These are phyloP conservation scores for Dryobotodes eremita DNA, from an alignment of 2,888 invertebrate species.

Conservation along the genomic window DNA sequence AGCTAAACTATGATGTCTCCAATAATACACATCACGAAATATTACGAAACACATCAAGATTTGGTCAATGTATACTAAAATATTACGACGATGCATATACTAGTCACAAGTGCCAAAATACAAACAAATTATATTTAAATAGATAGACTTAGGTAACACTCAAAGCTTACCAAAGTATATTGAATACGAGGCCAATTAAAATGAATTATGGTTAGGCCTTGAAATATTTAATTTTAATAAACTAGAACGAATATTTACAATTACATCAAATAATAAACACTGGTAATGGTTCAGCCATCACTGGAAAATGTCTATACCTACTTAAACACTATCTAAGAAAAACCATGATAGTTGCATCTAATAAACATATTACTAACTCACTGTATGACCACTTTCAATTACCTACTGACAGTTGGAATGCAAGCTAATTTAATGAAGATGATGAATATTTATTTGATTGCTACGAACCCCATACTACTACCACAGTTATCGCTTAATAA, in stretches of 20 bases:
- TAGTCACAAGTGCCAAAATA: slow-evolving; percentile 68
- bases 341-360: slow-evolving; percentile 59
- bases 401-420: slow-evolving; percentile 30
- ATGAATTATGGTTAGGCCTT: slow-evolving; percentile 70
- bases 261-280: slow-evolving; percentile 60
- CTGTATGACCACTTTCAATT: slow-evolving; percentile 13
- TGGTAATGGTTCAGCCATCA: slow-evolving; percentile 62
- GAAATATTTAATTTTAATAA: slow-evolving; percentile 58
- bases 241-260: slow-evolving; percentile 66
- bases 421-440: slow-evolving; percentile 26
- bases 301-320: slow-evolving; percentile 65
- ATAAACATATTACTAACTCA: slow-evolving; percentile 24
- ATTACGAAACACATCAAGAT: slow-evolving; percentile 81
- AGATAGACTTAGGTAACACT: slow-evolving; percentile 75
- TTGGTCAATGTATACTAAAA: slow-evolving; percentile 81
- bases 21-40: slow-evolving; percentile 76
- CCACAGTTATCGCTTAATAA: slow-evolving; percentile 26
- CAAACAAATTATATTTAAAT: slow-evolving; percentile 65
- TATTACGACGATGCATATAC: slow-evolving; percentile 67
- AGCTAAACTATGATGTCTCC: slow-evolving; percentile 88
- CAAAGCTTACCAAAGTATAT: slow-evolving; percentile 72
- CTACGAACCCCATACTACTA: slow-evolving; percentile 25
- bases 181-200: slow-evolving; percentile 68
- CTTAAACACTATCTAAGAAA: slow-evolving; percentile 65
- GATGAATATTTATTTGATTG: slow-evolving; percentile 25